Base-by-base conservation (phyloP, 2,797 vertebrate genomes). In the Sciaenops ocellatus region DNA sequence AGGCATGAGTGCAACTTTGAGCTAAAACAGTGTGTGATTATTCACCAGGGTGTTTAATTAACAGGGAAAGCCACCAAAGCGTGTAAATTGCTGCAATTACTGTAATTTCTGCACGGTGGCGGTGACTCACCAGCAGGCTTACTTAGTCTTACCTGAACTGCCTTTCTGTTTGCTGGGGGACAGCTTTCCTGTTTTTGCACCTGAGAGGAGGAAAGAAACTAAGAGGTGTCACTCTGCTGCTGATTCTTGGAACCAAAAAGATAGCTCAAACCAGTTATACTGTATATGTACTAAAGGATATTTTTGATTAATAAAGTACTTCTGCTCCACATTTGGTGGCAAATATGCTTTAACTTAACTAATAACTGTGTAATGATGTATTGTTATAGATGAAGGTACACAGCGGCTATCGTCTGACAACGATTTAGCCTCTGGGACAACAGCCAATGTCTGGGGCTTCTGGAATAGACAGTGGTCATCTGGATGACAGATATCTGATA, bases 121-220 rank as follows among this genome's bases (percentile, higher is more conserved):
- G 41, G 70, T 81, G 83, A 80, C 55, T 87, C 83, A 85, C 67
- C 80, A 57, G 73, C 54, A 80, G 73, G 7, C 16, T 28, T 7
- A 16, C 54, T 56, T 12, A 16, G 24, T 44, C 30, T 24, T 79
- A 84, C 87, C 79, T 82, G 84, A 61, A 38, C 7, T 55, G 22
- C 60, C 63, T 80, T 5, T 5, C 61, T 61, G 48, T 65, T 50
- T 71, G 55, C 56, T 68, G 67, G 54, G 34, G 54, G n/a, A 68
- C 60, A 44, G 78, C 13, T 42, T 52, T 47, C 60, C n/a, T 56
- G 51, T 34, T 68, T 60, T 16, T 69, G 63, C 65, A 83, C 72
- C 84, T 78, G 54, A 83, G 83, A 70, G 20, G 52, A 47, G 69
- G 4, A 41, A 69, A 41, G 47, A 47, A 48, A 2, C 2, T 2